Evolutionary conservation across 2,888 invertebrate species (phyloP).

Genomic region (Phengaris alcon): DNA sequence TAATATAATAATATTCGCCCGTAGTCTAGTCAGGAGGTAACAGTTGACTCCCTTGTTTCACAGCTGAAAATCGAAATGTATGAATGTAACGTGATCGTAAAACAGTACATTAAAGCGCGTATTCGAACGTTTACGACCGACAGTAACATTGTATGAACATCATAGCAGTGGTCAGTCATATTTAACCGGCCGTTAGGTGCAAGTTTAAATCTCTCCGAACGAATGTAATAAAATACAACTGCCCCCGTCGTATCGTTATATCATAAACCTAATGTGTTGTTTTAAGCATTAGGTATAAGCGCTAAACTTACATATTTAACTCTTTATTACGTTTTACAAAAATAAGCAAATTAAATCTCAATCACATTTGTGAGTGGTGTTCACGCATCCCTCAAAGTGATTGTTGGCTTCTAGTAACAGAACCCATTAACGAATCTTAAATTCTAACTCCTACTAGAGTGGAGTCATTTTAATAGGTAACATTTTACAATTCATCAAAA

Average conservation of each 20-base stretch:
- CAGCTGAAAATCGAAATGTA: slow-evolving; percentile 11
- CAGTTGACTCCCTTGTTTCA: not conserved
- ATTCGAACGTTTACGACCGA: slow-evolving; percentile 5
- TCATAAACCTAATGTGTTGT: not conserved
- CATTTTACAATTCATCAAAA: too few species aligned
- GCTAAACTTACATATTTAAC: not conserved
- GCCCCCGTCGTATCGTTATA: too few species aligned
- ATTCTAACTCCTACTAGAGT: too few species aligned
- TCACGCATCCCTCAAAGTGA: too few species aligned
- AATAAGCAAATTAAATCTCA: not conserved
- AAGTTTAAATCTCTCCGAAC: not conserved
- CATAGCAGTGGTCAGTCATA: slow-evolving; percentile 6
- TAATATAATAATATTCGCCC: too few species aligned
- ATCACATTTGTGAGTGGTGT: not conserved
- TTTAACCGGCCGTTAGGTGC: not conserved
- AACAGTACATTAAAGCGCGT: slow-evolving; percentile 14
- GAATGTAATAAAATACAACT: not conserved
- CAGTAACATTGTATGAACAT: slow-evolving; percentile 9
- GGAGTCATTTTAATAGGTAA: too few species aligned
- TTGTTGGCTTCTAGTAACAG: not conserved
- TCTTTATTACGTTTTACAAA: not conserved
- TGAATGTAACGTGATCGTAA: not conserved
- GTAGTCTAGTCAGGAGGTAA: not conserved
- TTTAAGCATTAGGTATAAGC: not conserved
- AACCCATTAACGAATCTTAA: not conserved